Conservation (phyloP, 2,888 invertebrate genomes). For the Lepidonotus clava region DNA sequence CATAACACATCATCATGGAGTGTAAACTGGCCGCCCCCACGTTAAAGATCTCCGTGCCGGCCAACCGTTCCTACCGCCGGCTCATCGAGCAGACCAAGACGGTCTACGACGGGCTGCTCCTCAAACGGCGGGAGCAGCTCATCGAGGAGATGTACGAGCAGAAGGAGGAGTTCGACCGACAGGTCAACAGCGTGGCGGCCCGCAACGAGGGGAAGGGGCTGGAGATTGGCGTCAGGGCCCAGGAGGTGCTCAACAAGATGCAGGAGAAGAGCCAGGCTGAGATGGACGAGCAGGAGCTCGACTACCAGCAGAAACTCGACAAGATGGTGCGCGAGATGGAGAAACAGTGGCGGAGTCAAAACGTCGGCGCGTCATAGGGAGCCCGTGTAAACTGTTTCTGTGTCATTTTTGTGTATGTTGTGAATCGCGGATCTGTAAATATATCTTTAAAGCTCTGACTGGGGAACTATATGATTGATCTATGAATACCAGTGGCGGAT, state of each 20-base stretch:
- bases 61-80: constrained; percentile 2
- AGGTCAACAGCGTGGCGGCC: constrained; percentile 15
- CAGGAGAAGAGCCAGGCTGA: constrained; percentile 9
- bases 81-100: constrained; percentile 37
- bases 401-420: neutral
- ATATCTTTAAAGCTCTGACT: too few relatives aligned
- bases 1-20: too few relatives aligned
- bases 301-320: constrained; percentile 53
- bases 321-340: constrained; percentile 52
- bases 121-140: neutral
- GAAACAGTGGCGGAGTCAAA: neutral
- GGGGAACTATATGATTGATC: too few relatives aligned
- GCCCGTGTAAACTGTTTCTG: too few relatives aligned
- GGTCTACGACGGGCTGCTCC: constrained; percentile 47
- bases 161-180: constrained; percentile 37
- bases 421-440: too few relatives aligned
- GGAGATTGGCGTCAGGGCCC: constrained; percentile 54
- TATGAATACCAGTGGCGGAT: too few relatives aligned
- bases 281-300: constrained; percentile 24
- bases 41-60: neutral
- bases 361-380: constrained; percentile 2
- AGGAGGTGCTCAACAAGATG: constrained; percentile 44
- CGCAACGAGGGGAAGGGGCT: constrained; percentile 32
- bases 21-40: neutral
- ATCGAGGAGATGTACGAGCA: constrained; percentile 21